Evolutionary conservation across 2,797 vertebrate genomes (phyloP), one percentile per base, ranked within the genome.

Genomic region (Muscicapa comitata): DNA sequence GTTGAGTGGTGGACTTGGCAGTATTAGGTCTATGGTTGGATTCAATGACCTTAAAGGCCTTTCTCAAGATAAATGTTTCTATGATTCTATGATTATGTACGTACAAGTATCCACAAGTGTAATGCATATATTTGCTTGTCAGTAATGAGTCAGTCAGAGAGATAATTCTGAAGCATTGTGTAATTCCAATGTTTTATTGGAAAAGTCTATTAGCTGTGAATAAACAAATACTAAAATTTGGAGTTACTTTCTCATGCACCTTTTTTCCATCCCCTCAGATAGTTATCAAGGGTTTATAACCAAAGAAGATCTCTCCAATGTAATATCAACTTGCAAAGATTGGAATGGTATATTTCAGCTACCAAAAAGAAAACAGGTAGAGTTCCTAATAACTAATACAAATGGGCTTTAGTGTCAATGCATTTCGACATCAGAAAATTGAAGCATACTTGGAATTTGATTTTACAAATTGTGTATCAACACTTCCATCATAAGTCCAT

Each of bases 201-300:
- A 79, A 95, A 78, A 81, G 42, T 51, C 37, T 47, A 42, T 16
- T 47, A 63, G 31, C 24, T 79, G 45, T 67, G 21, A 47, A 58
- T 57, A 61, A 72, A 85, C 43, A 70, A 43, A 19, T 68, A 61
- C 16, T 37, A 86, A 78, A 53, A 62, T 48, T 53, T 50, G 73
- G 18, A 67, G 26, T 38, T 90, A 18, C 19, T 70, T 79, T 62
- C 25, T 77, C 37, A 42, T 16, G 14, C 24, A 43, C 17, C 31
- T 78, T 88, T 87, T 92, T 38, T 90, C 40, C 63, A 35, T 16
- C 7, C 5, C 17, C 42, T 78, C 38, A 72, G 54, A 77, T 40
- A 83, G 42, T 89, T 85, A 71, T 80, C 82, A 93, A 75, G 71
- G 42, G 5, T 82, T 96, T 83, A 93, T 65, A 89, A 96, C 28